Evolutionary conservation across 2,113 vertebrate species (phyloP), one percentile per base, ranked within the genome.

Genomic region (Sceloporus undulatus): DNA sequence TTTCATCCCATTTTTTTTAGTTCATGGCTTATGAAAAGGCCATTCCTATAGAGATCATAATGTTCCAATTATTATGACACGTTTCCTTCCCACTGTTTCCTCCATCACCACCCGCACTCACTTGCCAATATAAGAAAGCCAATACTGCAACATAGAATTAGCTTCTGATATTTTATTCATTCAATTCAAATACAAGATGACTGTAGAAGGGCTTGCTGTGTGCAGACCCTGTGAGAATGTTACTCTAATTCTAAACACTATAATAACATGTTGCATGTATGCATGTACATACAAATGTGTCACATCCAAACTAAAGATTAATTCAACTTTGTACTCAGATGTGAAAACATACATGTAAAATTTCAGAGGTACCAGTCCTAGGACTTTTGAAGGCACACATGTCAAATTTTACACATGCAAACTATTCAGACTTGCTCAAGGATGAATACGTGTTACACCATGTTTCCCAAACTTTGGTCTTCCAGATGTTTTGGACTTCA

Each of bases 11-110:
- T 48, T 54, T 75, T 86, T 66, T 83, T 86, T 62, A 62, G 59
- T 62, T 87, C 91, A 82, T 65, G 29, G 85, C 87, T 95, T 87
- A 91, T 29, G 76, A 70, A 94, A 92, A 96, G 56, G 75, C 85
- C 48, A 88, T 91, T 89, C 88, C 89, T 34, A 79, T 89, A 91
- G 83, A 78, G 52, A 88, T 84, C 5, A 1, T 84, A 89, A 85
- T 78, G 84, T 66, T 89, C 77, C 89, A 84, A 75, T 91, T 86
- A 93, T 75, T 65, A 86, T 87, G 62, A 70, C 9, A 11, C 4
- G 27, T 90, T 91, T 89, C 16, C 23, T 80, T 87, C 88, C 48
- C 68, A 0, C 87, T 70, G 40, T 89, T 87, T 9, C 79, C 91
- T 87, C 29, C 4, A 29, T 66, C 40, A n/a, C 27, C 27, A 27